Evolutionary conservation across 2,113 vertebrate genomes (phyloP), one percentile per base, ranked within the genome.

Genomic region (Nesogale talazaci): DNA sequence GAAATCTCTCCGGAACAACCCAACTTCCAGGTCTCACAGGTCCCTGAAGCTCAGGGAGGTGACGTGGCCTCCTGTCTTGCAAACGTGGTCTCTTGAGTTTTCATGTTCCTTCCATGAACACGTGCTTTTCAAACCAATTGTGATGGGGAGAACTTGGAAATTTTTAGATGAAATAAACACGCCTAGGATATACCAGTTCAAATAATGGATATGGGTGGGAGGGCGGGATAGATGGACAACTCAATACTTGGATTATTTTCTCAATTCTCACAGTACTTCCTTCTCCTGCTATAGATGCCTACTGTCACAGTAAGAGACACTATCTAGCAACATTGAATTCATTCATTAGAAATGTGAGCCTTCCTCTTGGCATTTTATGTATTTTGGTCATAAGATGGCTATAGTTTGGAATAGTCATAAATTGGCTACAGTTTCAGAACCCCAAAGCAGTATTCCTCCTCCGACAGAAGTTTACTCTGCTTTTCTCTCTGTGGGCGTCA

Each of bases 341-440:
- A n/a, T 14, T 89, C 34, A 42, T 3, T 87, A 81, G 29, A 22
- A 69, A 52, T 23, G 93, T 91, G 86, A 29, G 10, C 17, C 31
- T 34, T 34, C n/a, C 0, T 34, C 17, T n/a, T 69, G 15, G n/a
- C 16, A 69, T 11, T 69, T 14, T n/a, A 31, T n/a, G n/a, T 19
- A n/a, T 34, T 70, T 17, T 40, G 31, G 20, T 27, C 42, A 52
- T 22, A 52, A 34, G 57, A 16, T 27, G 2, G 23, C 27, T 85
- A 31, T 79, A 83, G 85, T 69, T 34, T 70, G 17, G 67, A 80
- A 42, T 40, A 27, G 25, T 27, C 42, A 12, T 19, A 59, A 34
- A 46, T 14, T 27, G 2, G 29, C 27, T 83, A 31, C 79, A 83
- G 85, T 92, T 93, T 85, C 69, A 86, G 81, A 93, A 76, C 29